Conservation (phyloP, 2,797 vertebrate species). For the Garrulus glandarius region DNA sequence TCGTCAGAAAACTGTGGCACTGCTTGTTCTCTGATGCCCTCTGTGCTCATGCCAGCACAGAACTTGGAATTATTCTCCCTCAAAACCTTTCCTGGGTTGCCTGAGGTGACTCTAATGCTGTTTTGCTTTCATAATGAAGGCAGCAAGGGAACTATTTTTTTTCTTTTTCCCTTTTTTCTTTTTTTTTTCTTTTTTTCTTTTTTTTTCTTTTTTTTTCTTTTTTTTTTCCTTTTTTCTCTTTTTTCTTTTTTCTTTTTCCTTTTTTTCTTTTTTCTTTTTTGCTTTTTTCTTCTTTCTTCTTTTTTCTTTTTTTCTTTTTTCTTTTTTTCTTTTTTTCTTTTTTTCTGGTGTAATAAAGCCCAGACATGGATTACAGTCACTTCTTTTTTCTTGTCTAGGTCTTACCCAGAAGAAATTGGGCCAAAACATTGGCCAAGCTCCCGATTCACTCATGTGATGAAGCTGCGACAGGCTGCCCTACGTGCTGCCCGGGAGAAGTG, state of each 20-base stretch:
- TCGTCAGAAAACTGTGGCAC: background rate
- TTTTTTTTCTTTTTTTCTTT: background rate
- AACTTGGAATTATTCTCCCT: background rate
- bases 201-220: background rate
- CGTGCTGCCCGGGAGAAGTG: conserved; percentile 88
- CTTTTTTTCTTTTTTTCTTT: background rate
- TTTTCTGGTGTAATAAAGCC: background rate
- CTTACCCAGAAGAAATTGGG: conserved; percentile 92
- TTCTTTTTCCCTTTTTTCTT: background rate
- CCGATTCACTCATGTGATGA: conserved; percentile 92
- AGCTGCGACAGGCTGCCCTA: conserved; percentile 91
- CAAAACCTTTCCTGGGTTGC: conserved; percentile 3
- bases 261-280: background rate
- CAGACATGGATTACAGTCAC: background rate
- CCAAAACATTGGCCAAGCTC: conserved; percentile 94
- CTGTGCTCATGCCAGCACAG: background rate
- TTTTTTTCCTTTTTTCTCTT: background rate
- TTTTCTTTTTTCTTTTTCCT: accelerated
- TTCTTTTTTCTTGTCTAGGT: conserved; percentile 69
- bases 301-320: accelerated
- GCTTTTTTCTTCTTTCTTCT: accelerated
- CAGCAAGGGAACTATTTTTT: background rate
- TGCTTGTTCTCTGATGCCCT: background rate
- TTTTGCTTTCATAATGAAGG: background rate
- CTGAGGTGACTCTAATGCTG: conserved; percentile 25